Evolutionary conservation across 2,797 vertebrate genomes (phyloP).

Genomic region (Mormyrus hasselquistii): DNA sequence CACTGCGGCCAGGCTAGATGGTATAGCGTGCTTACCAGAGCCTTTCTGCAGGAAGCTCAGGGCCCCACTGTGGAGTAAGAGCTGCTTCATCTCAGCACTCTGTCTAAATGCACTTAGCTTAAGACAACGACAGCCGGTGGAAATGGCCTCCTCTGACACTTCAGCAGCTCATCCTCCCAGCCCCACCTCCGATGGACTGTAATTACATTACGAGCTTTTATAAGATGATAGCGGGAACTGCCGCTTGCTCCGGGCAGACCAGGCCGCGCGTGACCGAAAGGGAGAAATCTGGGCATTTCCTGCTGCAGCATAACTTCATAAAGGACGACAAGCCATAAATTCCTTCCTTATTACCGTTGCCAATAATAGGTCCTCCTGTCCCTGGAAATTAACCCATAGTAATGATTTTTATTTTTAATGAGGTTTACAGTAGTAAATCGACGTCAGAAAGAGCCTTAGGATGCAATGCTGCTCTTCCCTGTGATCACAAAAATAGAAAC

Average conservation of each 20-base stretch:
- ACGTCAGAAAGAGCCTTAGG: neutral
- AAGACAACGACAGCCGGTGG: conserved; percentile 8
- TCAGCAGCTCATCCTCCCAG: neutral
- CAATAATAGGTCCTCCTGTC: neutral
- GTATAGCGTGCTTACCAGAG: neutral
- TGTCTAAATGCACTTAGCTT: conserved; percentile 26
- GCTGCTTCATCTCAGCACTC: conserved; percentile 3
- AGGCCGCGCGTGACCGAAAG: neutral
- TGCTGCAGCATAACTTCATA: neutral
- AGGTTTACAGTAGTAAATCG: neutral
- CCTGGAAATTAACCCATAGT: neutral
- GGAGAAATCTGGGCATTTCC: neutral
- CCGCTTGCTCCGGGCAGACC: neutral
- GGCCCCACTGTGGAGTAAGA: neutral
- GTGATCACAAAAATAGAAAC: neutral
- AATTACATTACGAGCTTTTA: conserved; percentile 18
- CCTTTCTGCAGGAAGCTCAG: neutral
- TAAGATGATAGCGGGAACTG: neutral
- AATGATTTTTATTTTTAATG: neutral
- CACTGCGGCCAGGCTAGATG: neutral
- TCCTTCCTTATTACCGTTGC: neutral
- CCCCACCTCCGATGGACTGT: neutral
- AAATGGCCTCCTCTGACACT: conserved; percentile 1
- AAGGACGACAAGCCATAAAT: neutral
- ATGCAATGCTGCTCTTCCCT: neutral